A percentile compares a stretch with the other conserved stretches of the same genome.
These are phyloP conservation scores for Spheniscus humboldti DNA, from an alignment of 2,797 vertebrate species.

Conservation along the genomic window DNA sequence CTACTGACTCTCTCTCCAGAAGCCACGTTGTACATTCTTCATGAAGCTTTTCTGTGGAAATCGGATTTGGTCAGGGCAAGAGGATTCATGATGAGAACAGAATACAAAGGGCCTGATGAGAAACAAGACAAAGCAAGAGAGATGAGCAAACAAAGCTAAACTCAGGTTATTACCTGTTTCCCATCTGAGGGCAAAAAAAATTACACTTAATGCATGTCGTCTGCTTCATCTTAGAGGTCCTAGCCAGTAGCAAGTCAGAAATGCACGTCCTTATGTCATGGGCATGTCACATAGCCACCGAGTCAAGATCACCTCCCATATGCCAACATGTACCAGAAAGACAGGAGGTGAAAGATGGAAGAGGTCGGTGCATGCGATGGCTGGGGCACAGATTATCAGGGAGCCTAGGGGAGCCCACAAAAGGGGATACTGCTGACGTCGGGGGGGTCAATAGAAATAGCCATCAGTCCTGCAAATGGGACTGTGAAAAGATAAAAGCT, in stretches of 20 bases:
- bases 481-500: not conserved
- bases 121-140: not conserved
- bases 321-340: not conserved
- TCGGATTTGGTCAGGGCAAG: not conserved
- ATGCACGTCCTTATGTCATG: fast-evolving
- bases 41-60: not conserved
- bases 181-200: not conserved
- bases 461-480: not conserved
- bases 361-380: fast-evolving
- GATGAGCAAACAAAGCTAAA: not conserved
- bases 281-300: not conserved
- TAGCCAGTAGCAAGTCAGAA: not conserved
- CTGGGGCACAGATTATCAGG: not conserved
- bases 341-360: not conserved
- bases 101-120: not conserved
- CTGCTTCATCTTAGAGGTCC: not conserved
- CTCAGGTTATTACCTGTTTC: not conserved
- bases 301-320: not conserved
- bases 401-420: not conserved
- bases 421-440: not conserved
- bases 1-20: not conserved
- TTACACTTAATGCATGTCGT: not conserved
- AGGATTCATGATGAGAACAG: not conserved
- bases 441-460: not conserved
- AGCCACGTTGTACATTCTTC: not conserved